Base-by-base conservation (phyloP, 2,113 vertebrate genomes). In the Bambusicola thoracicus region DNA sequence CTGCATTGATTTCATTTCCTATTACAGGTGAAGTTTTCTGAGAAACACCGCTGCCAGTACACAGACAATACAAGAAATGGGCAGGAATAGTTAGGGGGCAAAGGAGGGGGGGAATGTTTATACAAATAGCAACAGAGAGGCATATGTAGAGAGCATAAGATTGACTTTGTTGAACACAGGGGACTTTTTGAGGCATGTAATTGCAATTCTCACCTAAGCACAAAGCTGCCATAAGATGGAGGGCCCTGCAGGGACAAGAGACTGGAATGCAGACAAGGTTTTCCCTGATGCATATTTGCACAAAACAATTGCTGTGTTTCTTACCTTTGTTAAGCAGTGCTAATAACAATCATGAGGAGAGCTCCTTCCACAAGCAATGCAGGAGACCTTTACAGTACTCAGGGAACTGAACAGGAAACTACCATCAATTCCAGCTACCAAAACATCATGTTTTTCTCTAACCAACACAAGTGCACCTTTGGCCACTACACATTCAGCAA, bases 1-100 rank as follows among this genome's bases (percentile, higher is more conserved):
- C 12, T 40, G 38, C 53, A 85, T 83, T 80, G 86, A 94, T 94
- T 90, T 87, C 3, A 89, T 81, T 91, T 84, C 58, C 56, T 67
- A 13, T 72, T 81, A 58, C n/a, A 80, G 65, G 56, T 53, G 41
- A 87, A 58, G 8, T 93, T 93, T 86, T 92, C 69, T 85, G 65
- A 91, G 73, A n/a, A 91, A 36, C 51, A 79, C 6, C 22, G 32
- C 25, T 29, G 69, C 34, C 20, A 41, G 43, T 68, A 44, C 40
- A 78, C 41, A 93, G 90, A 81, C 92, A 92, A 69, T 11, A 67
- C 30, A 56, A 75, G 67, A 59, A 25, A 32, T 56, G 36, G 56
- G 76, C 36, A 89, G 67, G 81, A 87, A 49, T 68, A 83, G 9
- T 67, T 58, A 49, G 34, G 20, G 20, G 46, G 40, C 36, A 44